Base-by-base conservation (phyloP, 2,113 vertebrate genomes). In the Oryzias curvinotus region DNA sequence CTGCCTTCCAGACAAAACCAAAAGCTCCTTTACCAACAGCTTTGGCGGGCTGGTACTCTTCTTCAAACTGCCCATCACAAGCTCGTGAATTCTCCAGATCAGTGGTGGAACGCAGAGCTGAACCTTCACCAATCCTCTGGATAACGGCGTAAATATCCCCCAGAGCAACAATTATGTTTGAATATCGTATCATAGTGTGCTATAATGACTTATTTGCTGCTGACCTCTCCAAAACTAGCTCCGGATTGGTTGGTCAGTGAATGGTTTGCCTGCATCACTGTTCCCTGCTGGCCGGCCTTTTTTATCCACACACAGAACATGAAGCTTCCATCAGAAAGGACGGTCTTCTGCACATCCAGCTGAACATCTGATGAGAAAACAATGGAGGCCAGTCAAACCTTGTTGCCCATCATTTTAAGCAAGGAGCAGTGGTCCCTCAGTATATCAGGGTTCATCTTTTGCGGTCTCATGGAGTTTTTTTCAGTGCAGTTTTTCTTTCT, bases 1-100 rank as follows among this genome's bases (percentile, higher is more conserved):
- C 49, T 7, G 95, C 95, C 7, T 90, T 94, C 95, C 96, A 98
- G 60, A 98, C 95, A 60, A 96, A 96, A 52, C 97, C 96, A 41
- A 97, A 98, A 30, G 95, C 94, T 46, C 96, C 96, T 53, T 94
- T 97, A 47, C 97, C 96, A 17, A 97, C 74, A 1, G 94, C 92
- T 50, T 70, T 86, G 48, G 95, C 49, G 0, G 93, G 95, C 77
- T 74, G 87, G 53, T 98, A 98, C 64, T 94, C 90, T 44, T 89
- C 84, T 21, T 83, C 85, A 36, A 96, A 97, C 23, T 92, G 86
- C 7, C 96, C 96, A 18, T 95, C 93, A n/a, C 92, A 95, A 45
- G 95, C 96, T 17, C 80, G 89, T 51, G 94, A 81, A 44, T 91
- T 87, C 61, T 95, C 94, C 8, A 94, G 86, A 64, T 95, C 94